These are phyloP conservation scores for Zeugodacus cucurbitae DNA, from an alignment of 1,140 invertebrate genomes.

Conservation along the genomic window DNA sequence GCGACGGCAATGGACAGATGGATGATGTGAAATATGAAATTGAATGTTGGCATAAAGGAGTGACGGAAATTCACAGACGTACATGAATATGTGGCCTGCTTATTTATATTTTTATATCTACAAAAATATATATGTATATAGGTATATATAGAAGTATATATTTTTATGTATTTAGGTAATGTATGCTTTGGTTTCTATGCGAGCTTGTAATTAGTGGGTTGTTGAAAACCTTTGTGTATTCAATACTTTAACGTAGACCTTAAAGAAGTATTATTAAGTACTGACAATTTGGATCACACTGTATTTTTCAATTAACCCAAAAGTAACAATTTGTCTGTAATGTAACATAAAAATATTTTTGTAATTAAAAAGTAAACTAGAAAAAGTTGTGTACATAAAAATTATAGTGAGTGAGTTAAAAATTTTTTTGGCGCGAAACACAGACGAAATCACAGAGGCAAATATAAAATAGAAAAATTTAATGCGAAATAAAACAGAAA, in stretches of 20 bases:
- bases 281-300: too few species aligned
- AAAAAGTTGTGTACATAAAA: not conserved
- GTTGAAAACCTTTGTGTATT: too few species aligned
- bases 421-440: not conserved
- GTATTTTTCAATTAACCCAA: not conserved
- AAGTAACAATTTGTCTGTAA: not conserved
- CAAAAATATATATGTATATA: too few species aligned
- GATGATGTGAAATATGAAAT: slow-evolving; percentile 27
- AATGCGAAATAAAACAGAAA: not conserved
- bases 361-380: not conserved
- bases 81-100: too few species aligned
- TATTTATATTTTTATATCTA: too few species aligned
- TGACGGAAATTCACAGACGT: not conserved
- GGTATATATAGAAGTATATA: too few species aligned
- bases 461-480: not conserved
- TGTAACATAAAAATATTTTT: not conserved
- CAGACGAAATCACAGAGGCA: not conserved
- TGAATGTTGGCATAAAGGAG: not conserved
- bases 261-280: too few species aligned
- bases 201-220: too few species aligned
- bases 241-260: too few species aligned
- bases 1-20: slow-evolving; percentile 4
- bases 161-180: too few species aligned
- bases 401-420: not conserved
- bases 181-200: too few species aligned